A percentile compares a stretch with the other conserved stretches of the same genome.
phyloP scores from a whole-genome alignment of 2,888 invertebrate genomes.

The Nemotelus pantherinus region DNA sequence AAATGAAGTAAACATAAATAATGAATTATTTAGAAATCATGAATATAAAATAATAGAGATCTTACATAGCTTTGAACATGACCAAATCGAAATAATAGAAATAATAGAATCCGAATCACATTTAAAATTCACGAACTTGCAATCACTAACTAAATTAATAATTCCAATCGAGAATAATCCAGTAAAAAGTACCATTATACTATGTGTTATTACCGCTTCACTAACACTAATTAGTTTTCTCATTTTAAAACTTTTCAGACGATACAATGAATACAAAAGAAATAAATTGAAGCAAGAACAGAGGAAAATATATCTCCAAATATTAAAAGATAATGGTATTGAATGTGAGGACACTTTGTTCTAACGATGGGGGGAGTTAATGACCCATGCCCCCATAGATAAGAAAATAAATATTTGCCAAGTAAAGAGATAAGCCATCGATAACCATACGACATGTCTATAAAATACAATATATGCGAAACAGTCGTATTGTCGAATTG shows the following conservation, averaged over 20 bases:
- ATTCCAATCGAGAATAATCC: neutral
- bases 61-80: neutral
- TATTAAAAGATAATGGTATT: neutral
- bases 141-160: neutral
- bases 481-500: too few species aligned
- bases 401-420: too few species aligned
- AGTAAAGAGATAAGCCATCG: too few species aligned
- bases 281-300: neutral
- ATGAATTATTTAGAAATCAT: neutral
- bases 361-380: constrained; percentile 13
- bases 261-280: neutral
- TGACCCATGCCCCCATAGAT: too few species aligned
- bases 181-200: neutral
- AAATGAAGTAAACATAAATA: constrained; percentile 5
- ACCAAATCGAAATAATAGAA: neutral
- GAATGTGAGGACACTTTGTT: neutral
- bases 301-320: neutral
- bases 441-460: too few species aligned
- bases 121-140: neutral
- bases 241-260: neutral
- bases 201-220: neutral
- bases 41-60: too few species aligned
- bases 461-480: too few species aligned
- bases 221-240: neutral
- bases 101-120: neutral